Evolutionary conservation across 2,797 vertebrate species (phyloP).

Genomic region (Apodemus agrarius): DNA sequence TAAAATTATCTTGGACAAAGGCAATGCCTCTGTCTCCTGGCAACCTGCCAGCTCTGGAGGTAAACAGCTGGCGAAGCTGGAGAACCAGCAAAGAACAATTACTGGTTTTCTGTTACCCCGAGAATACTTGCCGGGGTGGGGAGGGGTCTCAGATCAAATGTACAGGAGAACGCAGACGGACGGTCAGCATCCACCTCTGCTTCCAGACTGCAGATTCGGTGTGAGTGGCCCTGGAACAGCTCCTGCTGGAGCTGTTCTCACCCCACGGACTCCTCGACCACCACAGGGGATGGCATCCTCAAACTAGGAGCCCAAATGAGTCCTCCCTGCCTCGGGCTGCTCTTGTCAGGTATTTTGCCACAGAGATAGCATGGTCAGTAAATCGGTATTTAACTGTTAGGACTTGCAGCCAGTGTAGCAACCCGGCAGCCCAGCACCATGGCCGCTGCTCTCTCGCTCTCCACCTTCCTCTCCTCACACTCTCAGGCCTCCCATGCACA

Average conservation of each 20-base stretch:
- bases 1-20: constrained; percentile 5
- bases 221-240: not conserved
- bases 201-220: not conserved
- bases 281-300: not conserved
- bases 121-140: not conserved
- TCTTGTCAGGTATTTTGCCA: no score
- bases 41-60: not conserved
- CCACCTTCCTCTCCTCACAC: not conserved
- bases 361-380: not conserved
- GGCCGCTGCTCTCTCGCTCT: fast-evolving
- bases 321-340: not conserved
- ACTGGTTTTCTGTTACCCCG: not conserved
- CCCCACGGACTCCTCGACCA: not conserved
- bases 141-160: not conserved
- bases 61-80: not conserved
- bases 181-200: not conserved
- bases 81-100: not conserved
- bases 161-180: not conserved
- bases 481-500: not conserved
- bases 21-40: not conserved
- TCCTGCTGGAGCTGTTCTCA: not conserved
- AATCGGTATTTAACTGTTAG: not conserved
- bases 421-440: fast-evolving
- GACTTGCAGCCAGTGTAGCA: not conserved
- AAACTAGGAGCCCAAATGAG: not conserved